Percentiles rank a stretch among this genome's conserved stretches.
These are phyloP conservation scores for Holothuria scabra DNA, from an alignment of 53 echinoderm and acorn worm genomes.

Conservation along the genomic window DNA sequence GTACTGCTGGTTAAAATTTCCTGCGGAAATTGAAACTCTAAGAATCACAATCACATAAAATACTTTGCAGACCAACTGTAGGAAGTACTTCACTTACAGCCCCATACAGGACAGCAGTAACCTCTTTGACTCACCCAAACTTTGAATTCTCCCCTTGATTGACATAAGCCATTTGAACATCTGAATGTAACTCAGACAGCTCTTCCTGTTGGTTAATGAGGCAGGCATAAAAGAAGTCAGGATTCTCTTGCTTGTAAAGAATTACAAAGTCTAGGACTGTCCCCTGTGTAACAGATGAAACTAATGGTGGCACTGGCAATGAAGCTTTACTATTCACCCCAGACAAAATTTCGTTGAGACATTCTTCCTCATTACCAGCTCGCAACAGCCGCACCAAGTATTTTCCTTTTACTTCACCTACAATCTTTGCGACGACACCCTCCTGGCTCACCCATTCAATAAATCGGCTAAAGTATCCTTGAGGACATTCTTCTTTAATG, in stretches of 20 bases:
- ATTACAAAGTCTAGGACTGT: slow-evolving; percentile 2
- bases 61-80: too few relatives aligned
- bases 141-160: too few relatives aligned
- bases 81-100: too few relatives aligned
- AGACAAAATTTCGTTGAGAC: slow-evolving; percentile 2
- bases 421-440: neutral
- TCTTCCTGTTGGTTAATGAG: neutral
- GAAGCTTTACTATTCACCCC: neutral
- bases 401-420: neutral
- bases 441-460: neutral
- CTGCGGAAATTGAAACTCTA: too few relatives aligned
- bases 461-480: neutral
- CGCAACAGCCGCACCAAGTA: slow-evolving; percentile 11
- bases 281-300: neutral
- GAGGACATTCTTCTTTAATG: neutral
- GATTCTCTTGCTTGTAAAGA: neutral
- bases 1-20: too few relatives aligned
- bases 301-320: neutral
- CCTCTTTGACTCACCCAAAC: too few relatives aligned
- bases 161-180: too few relatives aligned
- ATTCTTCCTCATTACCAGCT: neutral
- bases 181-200: too few relatives aligned
- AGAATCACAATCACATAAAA: too few relatives aligned
- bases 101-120: too few relatives aligned
- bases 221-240: slow-evolving; percentile 25